Evolutionary conservation across 2,888 invertebrate genomes (phyloP).

Genomic region (Tortrix viridana): DNA sequence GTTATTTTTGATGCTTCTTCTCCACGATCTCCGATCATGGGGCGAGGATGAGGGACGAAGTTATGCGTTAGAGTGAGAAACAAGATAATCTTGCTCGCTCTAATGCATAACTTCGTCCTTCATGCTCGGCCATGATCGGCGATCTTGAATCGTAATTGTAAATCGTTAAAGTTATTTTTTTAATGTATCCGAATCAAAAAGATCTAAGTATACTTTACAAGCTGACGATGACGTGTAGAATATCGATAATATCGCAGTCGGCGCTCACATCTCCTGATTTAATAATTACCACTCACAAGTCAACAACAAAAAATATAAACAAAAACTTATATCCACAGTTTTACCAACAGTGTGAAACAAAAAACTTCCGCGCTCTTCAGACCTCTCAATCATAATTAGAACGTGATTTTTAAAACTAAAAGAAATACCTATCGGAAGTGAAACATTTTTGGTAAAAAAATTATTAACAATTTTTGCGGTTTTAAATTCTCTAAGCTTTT

Average conservation of each 20-base stretch:
- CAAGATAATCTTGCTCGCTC: too few relatives aligned
- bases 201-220: constrained; percentile 1
- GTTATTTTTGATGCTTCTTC: too few relatives aligned
- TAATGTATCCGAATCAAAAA: neutral
- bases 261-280: constrained; percentile 64
- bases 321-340: constrained; percentile 56
- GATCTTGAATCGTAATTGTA: too few relatives aligned
- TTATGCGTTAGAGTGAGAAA: too few relatives aligned
- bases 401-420: neutral
- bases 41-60: too few relatives aligned
- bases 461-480: too few relatives aligned
- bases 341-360: constrained; percentile 4
- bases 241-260: constrained; percentile 51
- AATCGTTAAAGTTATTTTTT: too few relatives aligned
- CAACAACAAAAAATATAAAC: constrained; percentile 53
- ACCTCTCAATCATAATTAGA: neutral
- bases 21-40: too few relatives aligned
- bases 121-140: too few relatives aligned
- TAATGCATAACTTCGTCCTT: too few relatives aligned
- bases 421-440: neutral
- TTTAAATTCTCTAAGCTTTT: too few relatives aligned
- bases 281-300: constrained; percentile 72
- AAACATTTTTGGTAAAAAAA: too few relatives aligned
- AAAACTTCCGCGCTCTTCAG: constrained; percentile 2
- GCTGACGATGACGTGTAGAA: constrained; percentile 60